phyloP scores from a whole-genome alignment of 2,888 invertebrate genomes.

The Adineta ricciae region DNA sequence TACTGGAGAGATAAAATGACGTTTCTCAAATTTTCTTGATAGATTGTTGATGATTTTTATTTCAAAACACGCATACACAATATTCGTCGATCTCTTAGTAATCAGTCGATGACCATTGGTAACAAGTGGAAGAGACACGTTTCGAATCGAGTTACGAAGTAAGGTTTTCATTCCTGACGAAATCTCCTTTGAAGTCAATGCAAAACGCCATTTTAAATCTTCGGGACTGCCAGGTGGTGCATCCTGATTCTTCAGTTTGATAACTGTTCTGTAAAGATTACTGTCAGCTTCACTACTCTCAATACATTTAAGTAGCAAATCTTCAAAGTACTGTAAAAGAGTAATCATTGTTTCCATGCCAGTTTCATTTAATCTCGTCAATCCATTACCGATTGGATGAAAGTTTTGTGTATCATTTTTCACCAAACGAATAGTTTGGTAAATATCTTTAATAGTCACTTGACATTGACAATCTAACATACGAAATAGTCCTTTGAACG shows the following conservation, averaged over 20 bases:
- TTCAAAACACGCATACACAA: constrained; percentile 20
- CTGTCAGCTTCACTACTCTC: neutral
- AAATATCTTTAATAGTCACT: neutral
- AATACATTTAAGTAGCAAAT: neutral
- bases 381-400: neutral
- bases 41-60: constrained; percentile 5
- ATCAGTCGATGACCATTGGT: neutral
- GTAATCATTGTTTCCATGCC: neutral
- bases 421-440: neutral
- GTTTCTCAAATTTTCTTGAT: neutral
- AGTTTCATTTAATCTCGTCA: neutral
- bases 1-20: constrained; percentile 13
- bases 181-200: neutral
- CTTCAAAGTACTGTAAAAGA: neutral
- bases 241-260: neutral
- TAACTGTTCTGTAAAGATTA: neutral
- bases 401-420: neutral
- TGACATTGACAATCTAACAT: neutral
- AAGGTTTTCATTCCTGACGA: neutral
- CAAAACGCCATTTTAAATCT: neutral
- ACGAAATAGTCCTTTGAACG: constrained; percentile 20
- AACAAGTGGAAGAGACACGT: neutral
- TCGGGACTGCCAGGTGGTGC: neutral
- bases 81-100: neutral
- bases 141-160: neutral